These are phyloP conservation scores for Carollia perspicillata DNA, from an alignment of 2,113 vertebrate genomes.

Conservation along the genomic window DNA sequence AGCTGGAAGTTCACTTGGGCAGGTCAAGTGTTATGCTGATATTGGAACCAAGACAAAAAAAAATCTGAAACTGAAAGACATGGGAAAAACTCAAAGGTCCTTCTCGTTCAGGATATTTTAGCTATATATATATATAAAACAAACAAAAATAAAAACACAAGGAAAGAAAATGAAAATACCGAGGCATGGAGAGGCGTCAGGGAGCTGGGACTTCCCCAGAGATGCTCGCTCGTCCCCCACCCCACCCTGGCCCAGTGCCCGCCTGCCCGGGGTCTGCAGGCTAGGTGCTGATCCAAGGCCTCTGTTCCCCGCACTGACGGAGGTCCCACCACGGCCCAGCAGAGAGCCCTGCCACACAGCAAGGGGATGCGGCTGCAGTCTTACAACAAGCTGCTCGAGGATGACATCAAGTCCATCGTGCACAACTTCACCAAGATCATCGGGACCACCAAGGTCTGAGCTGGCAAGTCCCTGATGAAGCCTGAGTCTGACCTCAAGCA, in stretches of 20 bases:
- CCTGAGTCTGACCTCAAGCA: constrained; percentile 97
- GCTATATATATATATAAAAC: background rate
- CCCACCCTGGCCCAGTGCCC: too few species aligned
- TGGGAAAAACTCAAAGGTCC: background rate
- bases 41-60: constrained; percentile 4
- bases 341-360: constrained; percentile 91
- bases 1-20: background rate
- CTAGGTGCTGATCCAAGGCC: background rate
- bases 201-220: too few species aligned
- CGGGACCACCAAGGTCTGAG: constrained; percentile 94
- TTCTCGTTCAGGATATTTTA: background rate
- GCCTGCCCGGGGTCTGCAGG: too few species aligned
- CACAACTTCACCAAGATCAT: constrained; percentile 97
- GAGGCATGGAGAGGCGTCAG: too few species aligned
- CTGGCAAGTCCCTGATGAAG: constrained; percentile 97
- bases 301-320: too few species aligned
- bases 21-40: background rate
- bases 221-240: too few species aligned
- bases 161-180: background rate
- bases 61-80: background rate
- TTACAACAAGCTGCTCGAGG: constrained; percentile 96
- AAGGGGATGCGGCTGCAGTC: constrained; percentile 96
- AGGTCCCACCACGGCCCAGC: constrained; percentile 84
- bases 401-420: constrained; percentile 94
- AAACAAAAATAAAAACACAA: background rate